Conservation (phyloP, 2,888 invertebrate genomes). For the Phyllotreta striolata region DNA sequence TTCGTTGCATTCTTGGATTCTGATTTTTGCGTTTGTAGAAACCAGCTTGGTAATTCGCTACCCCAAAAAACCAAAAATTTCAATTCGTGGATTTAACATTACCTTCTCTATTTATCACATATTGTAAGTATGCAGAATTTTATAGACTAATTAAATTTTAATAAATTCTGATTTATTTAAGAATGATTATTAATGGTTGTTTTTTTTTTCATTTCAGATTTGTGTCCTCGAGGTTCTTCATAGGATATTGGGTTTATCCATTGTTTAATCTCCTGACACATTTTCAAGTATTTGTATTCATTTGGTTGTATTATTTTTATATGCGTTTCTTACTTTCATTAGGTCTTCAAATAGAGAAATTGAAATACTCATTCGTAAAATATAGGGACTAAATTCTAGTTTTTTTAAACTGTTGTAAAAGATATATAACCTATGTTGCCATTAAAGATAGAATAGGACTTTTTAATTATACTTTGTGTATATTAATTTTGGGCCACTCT, state of each 20-base stretch:
- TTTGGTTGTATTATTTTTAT: conserved; percentile 5
- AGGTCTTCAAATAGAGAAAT: conserved; percentile 12
- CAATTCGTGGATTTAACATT: neutral
- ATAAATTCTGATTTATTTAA: too few relatives aligned
- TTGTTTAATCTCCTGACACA: conserved; percentile 11
- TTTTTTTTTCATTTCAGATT: conserved; percentile 4
- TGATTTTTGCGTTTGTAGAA: neutral
- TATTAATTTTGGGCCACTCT: too few relatives aligned
- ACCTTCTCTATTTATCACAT: neutral
- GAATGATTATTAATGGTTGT: too few relatives aligned
- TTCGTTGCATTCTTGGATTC: conserved; percentile 1
- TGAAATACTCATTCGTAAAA: conserved; percentile 17
- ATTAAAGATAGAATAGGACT: too few relatives aligned
- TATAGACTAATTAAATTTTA: too few relatives aligned
- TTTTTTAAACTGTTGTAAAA: too few relatives aligned
- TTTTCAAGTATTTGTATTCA: conserved; percentile 1
- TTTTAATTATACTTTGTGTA: too few relatives aligned
- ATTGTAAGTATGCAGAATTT: neutral
- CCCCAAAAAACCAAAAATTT: neutral
- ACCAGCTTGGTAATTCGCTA: neutral
- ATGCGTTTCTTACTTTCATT: conserved; percentile 5
- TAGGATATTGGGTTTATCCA: conserved; percentile 20
- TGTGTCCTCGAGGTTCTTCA: conserved; percentile 1
- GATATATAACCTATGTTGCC: too few relatives aligned
- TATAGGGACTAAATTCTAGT: too few relatives aligned